Base-by-base conservation (phyloP, 2,797 vertebrate genomes). In the Xyrichtys novacula region DNA sequence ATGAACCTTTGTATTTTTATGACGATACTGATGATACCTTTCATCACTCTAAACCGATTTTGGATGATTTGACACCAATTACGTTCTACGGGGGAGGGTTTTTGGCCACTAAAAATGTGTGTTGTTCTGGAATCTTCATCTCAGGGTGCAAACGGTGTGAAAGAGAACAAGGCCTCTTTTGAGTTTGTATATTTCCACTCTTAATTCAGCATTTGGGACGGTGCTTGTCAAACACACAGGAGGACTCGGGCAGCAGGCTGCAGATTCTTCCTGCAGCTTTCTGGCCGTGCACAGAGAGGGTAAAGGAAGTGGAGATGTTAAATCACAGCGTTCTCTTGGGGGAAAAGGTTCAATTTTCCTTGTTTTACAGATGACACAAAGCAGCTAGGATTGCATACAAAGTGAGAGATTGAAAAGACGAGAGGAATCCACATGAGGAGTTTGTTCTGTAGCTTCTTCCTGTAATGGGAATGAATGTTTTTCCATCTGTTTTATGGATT, bases 401-500 rank as follows among this genome's bases (percentile, higher is more conserved):
- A 86, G 78, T 60, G 77, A 89, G 67, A 84, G 80, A 88, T 80
- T 65, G 74, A 80, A 84, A 88, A 76, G 48, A 62, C 61, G 68
- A 88, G 86, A 77, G 55, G 70, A 87, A 91, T 91, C 87, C 90
- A 91, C 78, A 81, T 63, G 81, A 90, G 85, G 83, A 77, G 84
- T 93, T 92, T 91, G 89, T 93, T 94, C 90, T 92, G 91, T 94
- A 92, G 93, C 90, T 93, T 93, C 94, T 94, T 94, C 94, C 93
- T 94, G 87, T 92, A 90, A 93, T 12, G 90, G 93, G 94, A 93
- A 95, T 80, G 93, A 94, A 94, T 94, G 92, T 93, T 92, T 94
- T 93, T 94, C 91, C 94, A 95, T 94, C 91, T 93, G 91, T 95
- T 95, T 94, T 92, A 94, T 93, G 93, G 91, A 92, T 93, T 92